Evolutionary conservation across 2,888 invertebrate species (phyloP).

Genomic region (Theristus sp.): DNA sequence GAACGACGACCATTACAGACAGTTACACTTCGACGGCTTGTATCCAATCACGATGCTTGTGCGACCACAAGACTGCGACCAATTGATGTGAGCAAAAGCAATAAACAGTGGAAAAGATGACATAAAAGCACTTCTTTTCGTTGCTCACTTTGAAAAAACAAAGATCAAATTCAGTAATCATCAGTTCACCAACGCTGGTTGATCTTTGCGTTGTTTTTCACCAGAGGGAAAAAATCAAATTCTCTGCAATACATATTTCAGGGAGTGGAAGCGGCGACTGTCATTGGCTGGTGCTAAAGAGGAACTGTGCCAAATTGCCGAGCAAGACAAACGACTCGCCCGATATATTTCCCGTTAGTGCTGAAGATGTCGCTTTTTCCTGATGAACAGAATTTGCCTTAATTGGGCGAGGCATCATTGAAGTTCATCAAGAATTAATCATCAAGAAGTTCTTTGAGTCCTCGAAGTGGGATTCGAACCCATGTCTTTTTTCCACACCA

Average conservation of each 20-base stretch:
- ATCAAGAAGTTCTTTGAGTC: too few species aligned
- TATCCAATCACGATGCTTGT: neutral
- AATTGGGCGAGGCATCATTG: too few species aligned
- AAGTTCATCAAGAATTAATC: too few species aligned
- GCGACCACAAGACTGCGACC: neutral
- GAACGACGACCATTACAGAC: neutral
- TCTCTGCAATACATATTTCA: neutral
- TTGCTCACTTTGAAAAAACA: too few species aligned
- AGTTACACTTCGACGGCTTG: neutral
- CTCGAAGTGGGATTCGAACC: too few species aligned
- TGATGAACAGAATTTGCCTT: too few species aligned
- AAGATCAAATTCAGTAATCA: too few species aligned
- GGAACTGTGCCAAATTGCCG: neutral
- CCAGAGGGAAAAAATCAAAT: neutral
- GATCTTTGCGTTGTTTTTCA: neutral
- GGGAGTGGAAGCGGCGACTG: neutral
- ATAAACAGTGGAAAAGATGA: too few species aligned
- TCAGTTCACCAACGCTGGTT: too few species aligned
- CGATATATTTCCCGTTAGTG: neutral
- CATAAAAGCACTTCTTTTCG: too few species aligned
- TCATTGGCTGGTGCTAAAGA: neutral
- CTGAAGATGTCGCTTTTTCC: too few species aligned
- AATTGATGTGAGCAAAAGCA: neutral
- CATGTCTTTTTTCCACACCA: too few species aligned
- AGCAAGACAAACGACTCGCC: neutral